A percentile compares a stretch with the other conserved stretches of the same genome.
phyloP scores from a whole-genome alignment of 2,113 vertebrate genomes.

The Heliornis fulica region DNA sequence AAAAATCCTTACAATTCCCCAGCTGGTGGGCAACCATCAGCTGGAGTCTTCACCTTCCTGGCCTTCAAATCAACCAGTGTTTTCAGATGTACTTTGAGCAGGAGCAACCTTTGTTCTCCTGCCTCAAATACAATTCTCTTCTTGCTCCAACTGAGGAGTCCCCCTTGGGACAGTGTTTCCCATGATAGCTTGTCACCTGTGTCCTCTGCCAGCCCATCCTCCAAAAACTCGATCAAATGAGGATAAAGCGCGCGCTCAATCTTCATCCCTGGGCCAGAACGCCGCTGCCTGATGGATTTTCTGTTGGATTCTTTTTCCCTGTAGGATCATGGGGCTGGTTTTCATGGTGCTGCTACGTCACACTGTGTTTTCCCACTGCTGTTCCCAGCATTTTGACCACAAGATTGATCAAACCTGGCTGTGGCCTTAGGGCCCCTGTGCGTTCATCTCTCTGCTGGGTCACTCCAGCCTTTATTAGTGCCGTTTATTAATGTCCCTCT shows the following conservation, averaged over 20 bases:
- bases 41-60: neutral
- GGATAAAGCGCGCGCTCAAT: neutral
- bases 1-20: neutral
- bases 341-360: neutral
- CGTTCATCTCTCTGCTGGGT: neutral
- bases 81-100: neutral
- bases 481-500: neutral
- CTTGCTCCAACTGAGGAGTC: accelerated
- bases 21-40: neutral
- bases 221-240: accelerated
- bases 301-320: neutral
- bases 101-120: neutral
- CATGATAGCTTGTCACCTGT: accelerated
- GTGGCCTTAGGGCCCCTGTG: neutral
- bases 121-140: neutral
- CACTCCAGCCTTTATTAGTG: neutral
- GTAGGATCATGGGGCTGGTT: accelerated
- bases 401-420: neutral
- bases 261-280: neutral
- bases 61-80: neutral
- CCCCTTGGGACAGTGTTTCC: neutral
- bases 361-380: neutral
- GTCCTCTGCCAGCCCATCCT: neutral
- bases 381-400: neutral
- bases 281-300: neutral